Conservation (phyloP, 2,797 vertebrate genomes). For the Aulostomus chinensis region DNA sequence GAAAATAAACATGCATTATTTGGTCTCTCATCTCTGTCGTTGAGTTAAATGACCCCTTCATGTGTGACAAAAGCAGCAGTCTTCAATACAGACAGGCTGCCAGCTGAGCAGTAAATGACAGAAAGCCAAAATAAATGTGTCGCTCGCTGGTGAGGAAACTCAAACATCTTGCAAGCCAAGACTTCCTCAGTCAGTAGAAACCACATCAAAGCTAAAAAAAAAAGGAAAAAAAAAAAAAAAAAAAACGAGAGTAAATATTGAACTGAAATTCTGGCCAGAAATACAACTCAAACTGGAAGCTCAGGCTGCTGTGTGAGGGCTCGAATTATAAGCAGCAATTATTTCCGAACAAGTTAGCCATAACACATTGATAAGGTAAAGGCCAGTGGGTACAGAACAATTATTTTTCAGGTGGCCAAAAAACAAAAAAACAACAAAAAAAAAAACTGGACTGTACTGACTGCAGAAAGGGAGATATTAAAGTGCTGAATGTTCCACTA, state of each 20-base stretch:
- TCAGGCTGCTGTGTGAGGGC: neutral
- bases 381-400: neutral
- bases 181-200: neutral
- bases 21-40: too few species aligned
- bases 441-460: too few species aligned
- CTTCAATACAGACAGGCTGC: conserved; percentile 9
- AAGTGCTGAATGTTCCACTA: too few species aligned
- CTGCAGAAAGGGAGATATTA: too few species aligned
- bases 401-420: too few species aligned
- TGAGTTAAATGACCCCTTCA: conserved; percentile 19
- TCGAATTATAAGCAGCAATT: neutral
- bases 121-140: neutral
- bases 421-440: too few species aligned
- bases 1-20: conserved; percentile 2
- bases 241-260: neutral
- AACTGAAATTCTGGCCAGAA: neutral
- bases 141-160: neutral
- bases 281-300: neutral
- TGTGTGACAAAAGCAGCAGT: conserved; percentile 24
- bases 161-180: neutral
- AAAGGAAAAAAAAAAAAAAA: too few species aligned
- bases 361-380: neutral
- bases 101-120: too few species aligned
- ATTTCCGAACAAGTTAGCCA: neutral
- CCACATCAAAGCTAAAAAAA: conserved; percentile 3